Base-by-base conservation (phyloP, 2,888 invertebrate genomes). In the Phaedon cochleariae region DNA sequence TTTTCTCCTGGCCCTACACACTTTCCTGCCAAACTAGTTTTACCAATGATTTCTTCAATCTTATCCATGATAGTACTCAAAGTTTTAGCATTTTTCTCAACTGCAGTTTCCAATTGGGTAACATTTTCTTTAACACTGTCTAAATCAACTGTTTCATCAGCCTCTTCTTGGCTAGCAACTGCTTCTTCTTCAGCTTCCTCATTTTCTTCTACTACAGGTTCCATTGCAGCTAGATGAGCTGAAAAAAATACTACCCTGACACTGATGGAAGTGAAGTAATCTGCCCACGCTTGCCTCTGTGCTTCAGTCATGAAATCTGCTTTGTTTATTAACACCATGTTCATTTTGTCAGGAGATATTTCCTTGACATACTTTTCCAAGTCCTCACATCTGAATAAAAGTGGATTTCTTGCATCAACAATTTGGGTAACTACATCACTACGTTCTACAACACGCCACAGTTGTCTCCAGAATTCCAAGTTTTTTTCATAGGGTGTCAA, bases 401-500 rank as follows among this genome's bases (percentile, higher is more conserved):
- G 84, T 0, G 99, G 99, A 86, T 98, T 97, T 71, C 99, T 87
- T 0, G 96, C 97, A 87, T 99, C 99, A 12, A 98, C 92, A 69
- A 99, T 95, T 83, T 99, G 94, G 12, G 96, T 89, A 15, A 98
- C 87, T 0, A 98, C 89, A 84, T 98, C 96, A 80, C 97, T 95
- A 74, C 94, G 90, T 82, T 99, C 99, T n/a, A 99, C 89, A 0
- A 99, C 98, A 74, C 98, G 88, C 99, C 99, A 99, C 31, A 99
- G 82, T 81, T 99, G 99, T 53, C 97, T 89, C 99, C 99, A 99
- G 76, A 99, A 94, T 81, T 99, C 97, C 18, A 98, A 83, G 84
- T 99, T 99, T 78, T 96, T 93, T 80, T 99, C 99, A 83, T 96
- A 99, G 0, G 99, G 99, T 0, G 99, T 99, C 70, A 99, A 84